Evolutionary conservation across 2,888 invertebrate genomes (phyloP).

Genomic region (Andrena trimmerana): DNA sequence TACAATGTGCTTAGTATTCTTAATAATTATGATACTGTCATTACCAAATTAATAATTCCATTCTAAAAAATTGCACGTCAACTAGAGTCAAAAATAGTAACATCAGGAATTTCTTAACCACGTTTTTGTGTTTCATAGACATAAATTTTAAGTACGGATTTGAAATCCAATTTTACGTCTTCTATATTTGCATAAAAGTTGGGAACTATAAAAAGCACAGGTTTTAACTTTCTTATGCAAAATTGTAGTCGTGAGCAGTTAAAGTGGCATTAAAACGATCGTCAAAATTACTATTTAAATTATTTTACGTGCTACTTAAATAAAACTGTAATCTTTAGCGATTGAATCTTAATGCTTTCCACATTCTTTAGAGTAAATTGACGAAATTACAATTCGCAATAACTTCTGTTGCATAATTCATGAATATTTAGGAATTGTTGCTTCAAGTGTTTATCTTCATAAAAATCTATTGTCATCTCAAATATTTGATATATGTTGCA

Average conservation of each 20-base stretch:
- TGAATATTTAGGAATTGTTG: too few relatives aligned
- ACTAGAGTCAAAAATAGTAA: neutral
- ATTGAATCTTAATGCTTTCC: too few relatives aligned
- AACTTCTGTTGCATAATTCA: too few relatives aligned
- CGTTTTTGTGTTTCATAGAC: neutral
- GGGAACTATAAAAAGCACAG: neutral
- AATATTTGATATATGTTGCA: too few relatives aligned
- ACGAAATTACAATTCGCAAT: too few relatives aligned
- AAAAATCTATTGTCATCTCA: too few relatives aligned
- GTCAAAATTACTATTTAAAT: neutral
- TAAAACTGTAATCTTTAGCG: too few relatives aligned
- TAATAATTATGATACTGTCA: neutral
- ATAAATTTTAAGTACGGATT: constrained; percentile 6
- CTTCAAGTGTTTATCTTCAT: too few relatives aligned
- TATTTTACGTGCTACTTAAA: constrained; percentile 3
- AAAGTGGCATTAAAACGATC: neutral
- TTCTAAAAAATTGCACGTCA: neutral
- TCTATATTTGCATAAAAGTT: neutral
- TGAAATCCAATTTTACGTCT: neutral
- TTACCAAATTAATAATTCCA: neutral
- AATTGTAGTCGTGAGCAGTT: neutral
- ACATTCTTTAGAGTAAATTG: too few relatives aligned
- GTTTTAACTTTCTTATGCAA: neutral
- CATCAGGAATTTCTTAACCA: neutral
- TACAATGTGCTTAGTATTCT: neutral